phyloP scores from a whole-genome alignment of 2,113 vertebrate genomes.

The Macquaria australasica region DNA sequence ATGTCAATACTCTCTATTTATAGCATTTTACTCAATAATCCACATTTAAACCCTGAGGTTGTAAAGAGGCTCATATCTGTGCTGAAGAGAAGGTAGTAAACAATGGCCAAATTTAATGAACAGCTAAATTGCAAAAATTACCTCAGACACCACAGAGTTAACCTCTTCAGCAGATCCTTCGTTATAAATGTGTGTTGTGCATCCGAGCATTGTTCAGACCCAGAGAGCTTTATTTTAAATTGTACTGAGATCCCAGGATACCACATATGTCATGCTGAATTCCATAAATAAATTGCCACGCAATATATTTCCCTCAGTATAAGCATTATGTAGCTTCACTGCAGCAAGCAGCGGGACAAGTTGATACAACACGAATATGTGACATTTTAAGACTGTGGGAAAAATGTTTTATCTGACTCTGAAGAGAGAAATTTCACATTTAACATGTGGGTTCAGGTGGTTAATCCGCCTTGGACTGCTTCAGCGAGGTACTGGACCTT shows the following conservation, averaged over 20 bases:
- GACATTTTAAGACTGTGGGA: neutral
- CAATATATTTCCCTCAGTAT: neutral
- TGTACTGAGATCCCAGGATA: slow-evolving; percentile 16
- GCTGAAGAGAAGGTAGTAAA: neutral
- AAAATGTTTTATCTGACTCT: neutral
- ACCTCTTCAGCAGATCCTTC: neutral
- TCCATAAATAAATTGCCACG: slow-evolving; percentile 11
- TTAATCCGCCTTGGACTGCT: neutral
- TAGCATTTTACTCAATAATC: neutral
- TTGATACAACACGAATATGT: neutral
- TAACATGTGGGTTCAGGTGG: neutral
- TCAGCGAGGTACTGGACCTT: neutral
- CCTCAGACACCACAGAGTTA: neutral
- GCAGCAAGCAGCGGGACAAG: neutral
- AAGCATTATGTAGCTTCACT: neutral
- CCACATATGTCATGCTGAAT: slow-evolving; percentile 1
- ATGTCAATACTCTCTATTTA: slow-evolving; percentile 7
- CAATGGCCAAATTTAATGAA: neutral
- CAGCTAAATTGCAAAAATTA: neutral
- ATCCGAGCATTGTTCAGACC: neutral
- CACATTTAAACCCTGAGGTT: neutral
- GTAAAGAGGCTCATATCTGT: neutral
- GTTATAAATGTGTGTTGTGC: neutral
- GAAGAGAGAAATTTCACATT: neutral
- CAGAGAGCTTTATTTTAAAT: slow-evolving; percentile 15